Evolutionary conservation across 2,113 vertebrate species (phyloP).

Genomic region (Neolamprologus ventralis): DNA sequence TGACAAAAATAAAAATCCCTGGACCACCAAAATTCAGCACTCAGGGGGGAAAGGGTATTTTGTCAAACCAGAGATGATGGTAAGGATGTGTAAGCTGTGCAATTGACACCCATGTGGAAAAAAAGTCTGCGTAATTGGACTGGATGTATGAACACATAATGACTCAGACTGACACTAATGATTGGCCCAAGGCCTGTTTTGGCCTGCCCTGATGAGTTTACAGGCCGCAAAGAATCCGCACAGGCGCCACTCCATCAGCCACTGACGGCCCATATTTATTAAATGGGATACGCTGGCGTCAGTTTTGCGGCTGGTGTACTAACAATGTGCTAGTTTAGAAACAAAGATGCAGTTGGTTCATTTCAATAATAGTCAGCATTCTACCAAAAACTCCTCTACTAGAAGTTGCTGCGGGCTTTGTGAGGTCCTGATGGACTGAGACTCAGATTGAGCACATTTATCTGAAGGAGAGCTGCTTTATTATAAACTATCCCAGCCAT

Average conservation of each 20-base stretch:
- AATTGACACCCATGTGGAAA: neutral
- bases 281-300: neutral
- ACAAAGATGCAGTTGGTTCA: neutral
- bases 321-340: neutral
- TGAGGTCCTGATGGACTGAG: neutral
- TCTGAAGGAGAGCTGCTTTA: neutral
- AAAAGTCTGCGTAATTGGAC: neutral
- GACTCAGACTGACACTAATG: neutral
- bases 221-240: neutral
- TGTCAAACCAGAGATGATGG: neutral
- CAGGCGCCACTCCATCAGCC: neutral
- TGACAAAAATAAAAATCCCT: neutral
- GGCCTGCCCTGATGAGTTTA: neutral
- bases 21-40: neutral
- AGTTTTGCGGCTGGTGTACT: neutral
- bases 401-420: neutral
- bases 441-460: neutral
- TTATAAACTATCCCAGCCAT: neutral
- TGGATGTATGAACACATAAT: neutral
- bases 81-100: neutral
- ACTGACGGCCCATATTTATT: neutral
- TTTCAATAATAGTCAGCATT: neutral
- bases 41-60: neutral
- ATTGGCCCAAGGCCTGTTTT: neutral
- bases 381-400: neutral